Evolutionary conservation across 2,113 vertebrate species (phyloP).

Genomic region (Conger conger): DNA sequence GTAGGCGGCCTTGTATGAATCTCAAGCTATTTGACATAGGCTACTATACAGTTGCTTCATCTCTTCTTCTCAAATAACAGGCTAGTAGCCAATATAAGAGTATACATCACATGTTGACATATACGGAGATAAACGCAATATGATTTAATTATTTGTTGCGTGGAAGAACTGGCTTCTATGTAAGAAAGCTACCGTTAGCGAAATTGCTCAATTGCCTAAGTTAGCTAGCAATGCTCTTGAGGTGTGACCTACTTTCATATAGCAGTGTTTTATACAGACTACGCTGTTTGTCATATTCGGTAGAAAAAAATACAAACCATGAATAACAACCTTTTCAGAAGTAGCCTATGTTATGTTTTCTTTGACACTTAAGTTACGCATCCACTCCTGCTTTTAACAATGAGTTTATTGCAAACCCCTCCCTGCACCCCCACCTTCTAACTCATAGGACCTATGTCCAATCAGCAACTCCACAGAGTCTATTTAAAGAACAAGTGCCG

Average conservation of each 20-base stretch:
- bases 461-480: constrained; percentile 58
- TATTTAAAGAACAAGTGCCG: constrained; percentile 78
- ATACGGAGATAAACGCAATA: not conserved
- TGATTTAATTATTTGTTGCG: not conserved
- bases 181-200: not conserved
- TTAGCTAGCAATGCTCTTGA: not conserved
- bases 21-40: not conserved
- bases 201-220: not conserved
- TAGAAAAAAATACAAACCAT: not conserved
- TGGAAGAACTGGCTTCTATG: not conserved
- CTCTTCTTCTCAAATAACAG: not conserved
- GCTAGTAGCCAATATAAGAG: not conserved
- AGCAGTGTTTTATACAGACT: not conserved
- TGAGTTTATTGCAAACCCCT: constrained; percentile 33
- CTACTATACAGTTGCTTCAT: not conserved
- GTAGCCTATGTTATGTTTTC: not conserved
- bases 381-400: constrained; percentile 22
- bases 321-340: not conserved
- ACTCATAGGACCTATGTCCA: constrained; percentile 27
- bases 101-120: not conserved
- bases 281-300: not conserved
- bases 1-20: not conserved
- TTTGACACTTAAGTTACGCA: not conserved
- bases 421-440: not conserved
- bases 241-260: not conserved